Conservation (phyloP, 2,113 vertebrate genomes). For the Gymnorhina tibicen region DNA sequence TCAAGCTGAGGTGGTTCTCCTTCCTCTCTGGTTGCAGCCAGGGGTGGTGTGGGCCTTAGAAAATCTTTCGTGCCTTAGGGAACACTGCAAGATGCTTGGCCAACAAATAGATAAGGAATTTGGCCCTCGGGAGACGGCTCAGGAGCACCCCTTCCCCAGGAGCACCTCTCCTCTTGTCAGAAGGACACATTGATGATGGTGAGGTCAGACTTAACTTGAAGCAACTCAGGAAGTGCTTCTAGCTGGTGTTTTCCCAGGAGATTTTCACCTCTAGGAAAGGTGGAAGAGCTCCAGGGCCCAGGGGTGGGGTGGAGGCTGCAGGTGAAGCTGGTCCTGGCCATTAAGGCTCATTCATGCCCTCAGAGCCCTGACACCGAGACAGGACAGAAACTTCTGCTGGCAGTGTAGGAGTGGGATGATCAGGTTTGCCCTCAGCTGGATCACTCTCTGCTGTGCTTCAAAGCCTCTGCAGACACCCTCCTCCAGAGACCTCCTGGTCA, state of each 20-base stretch:
- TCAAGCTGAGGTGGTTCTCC: not conserved
- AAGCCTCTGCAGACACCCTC: not conserved
- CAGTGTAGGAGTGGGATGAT: not conserved
- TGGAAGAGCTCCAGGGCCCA: not conserved
- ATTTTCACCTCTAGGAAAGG: not conserved
- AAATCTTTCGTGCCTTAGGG: not conserved
- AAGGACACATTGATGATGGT: accelerated
- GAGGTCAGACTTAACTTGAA: not conserved
- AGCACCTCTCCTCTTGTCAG: not conserved
- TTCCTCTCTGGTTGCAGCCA: not conserved
- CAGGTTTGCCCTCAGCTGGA: not conserved
- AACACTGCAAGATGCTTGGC: not conserved
- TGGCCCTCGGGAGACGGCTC: not conserved
- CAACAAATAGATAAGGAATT: not conserved
- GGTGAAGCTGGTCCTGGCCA: too few species aligned
- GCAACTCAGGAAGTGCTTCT: not conserved
- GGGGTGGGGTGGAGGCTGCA: too few species aligned
- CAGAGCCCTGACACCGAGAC: too few species aligned
- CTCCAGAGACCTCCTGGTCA: not conserved
- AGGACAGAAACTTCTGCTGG: not conserved
- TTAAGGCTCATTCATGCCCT: too few species aligned
- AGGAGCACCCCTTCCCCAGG: too few species aligned
- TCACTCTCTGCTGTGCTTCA: not conserved
- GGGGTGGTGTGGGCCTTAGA: accelerated
- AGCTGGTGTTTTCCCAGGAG: not conserved